A percentile compares a stretch with the other conserved stretches of the same genome.
Evolutionary conservation across 1,140 invertebrate genomes (phyloP).

Genomic region (Brachionus rotundiformis): DNA sequence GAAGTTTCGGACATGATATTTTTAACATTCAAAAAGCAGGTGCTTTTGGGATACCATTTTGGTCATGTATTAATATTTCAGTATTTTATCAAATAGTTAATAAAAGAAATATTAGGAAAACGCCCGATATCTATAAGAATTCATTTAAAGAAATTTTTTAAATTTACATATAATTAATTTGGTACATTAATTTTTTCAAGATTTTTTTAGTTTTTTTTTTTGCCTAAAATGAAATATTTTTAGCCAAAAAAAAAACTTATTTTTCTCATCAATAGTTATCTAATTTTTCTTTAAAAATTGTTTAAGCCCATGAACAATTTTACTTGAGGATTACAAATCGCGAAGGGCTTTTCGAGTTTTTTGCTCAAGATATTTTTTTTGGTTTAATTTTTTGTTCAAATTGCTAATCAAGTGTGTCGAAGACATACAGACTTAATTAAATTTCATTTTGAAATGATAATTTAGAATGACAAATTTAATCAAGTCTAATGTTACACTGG

Average conservation of each 20-base stretch:
- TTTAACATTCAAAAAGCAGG: background rate
- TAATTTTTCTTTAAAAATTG: background rate
- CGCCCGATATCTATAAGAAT: background rate
- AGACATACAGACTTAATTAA: conserved; percentile 18
- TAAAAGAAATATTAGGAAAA: no score
- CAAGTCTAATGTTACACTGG: conserved; percentile 18
- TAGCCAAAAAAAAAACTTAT: background rate
- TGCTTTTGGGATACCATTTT: background rate
- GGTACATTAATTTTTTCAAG: background rate
- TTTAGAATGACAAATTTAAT: background rate
- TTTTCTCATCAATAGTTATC: conserved; percentile 7
- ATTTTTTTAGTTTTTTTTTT: background rate
- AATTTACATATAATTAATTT: background rate
- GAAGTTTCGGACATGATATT: background rate
- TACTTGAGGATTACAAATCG: background rate
- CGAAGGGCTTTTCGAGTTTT: background rate
- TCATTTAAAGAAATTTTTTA: no score
- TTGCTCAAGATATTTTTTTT: background rate
- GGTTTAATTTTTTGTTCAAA: background rate
- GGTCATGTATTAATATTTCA: background rate
- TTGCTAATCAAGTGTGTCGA: conserved; percentile 31
- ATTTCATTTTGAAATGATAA: conserved; percentile 40
- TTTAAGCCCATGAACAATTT: background rate
- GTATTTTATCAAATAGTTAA: background rate
- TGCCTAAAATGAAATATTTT: background rate